Percentiles rank a stretch among this genome's conserved stretches.
phyloP scores from a whole-genome alignment of 1,140 invertebrate genomes.

The Drosophila lacertosa region DNA sequence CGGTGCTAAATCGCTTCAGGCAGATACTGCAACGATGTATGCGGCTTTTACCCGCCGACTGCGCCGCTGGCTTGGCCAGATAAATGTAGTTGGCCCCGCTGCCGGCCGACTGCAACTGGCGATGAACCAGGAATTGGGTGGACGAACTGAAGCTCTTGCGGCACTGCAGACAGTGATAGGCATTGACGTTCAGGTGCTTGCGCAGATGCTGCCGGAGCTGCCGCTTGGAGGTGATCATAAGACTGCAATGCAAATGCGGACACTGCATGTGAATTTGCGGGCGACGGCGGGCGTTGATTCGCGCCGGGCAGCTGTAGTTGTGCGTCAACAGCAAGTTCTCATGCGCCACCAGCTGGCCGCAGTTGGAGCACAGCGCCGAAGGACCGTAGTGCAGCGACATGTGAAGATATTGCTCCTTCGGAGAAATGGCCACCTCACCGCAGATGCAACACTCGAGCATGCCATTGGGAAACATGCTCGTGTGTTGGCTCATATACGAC shows the following conservation, averaged over 20 bases:
- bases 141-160: constrained; percentile 22
- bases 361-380: constrained; percentile 38
- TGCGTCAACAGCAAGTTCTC: constrained; percentile 33
- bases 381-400: constrained; percentile 55
- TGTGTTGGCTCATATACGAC: constrained; percentile 44
- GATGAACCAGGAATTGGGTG: constrained; percentile 39
- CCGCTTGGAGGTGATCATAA: constrained; percentile 23
- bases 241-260: constrained; percentile 50
- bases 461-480: constrained; percentile 50
- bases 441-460: constrained; percentile 64
- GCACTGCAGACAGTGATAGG: constrained; percentile 50
- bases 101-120: constrained; percentile 5
- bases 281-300: neutral
- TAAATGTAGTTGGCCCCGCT: constrained; percentile 14
- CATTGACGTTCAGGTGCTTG: constrained; percentile 13
- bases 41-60: neutral
- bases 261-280: constrained; percentile 41
- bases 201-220: constrained; percentile 45
- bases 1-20: constrained; percentile 25
- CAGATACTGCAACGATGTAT: constrained; percentile 44
- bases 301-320: constrained; percentile 24
- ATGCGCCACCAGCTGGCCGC: constrained; percentile 43
- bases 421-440: constrained; percentile 49
- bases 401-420: constrained; percentile 45
- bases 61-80: neutral